A percentile compares a stretch with the other conserved stretches of the same genome.
Evolutionary conservation across 2,888 invertebrate species (phyloP).

Genomic region (Volucella inflata): DNA sequence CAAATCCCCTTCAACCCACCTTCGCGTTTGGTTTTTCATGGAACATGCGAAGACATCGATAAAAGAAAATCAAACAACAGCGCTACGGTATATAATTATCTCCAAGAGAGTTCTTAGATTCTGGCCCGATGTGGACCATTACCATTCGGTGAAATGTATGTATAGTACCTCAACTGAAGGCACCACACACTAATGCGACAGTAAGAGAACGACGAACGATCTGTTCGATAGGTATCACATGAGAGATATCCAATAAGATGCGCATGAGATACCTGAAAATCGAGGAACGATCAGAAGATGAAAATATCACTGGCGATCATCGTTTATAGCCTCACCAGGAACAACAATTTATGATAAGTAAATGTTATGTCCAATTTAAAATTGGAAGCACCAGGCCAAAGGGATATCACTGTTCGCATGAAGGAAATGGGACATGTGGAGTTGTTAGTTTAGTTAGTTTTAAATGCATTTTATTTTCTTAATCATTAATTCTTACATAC

Average conservation of each 20-base stretch:
- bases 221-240: slow-evolving; percentile 64
- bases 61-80: slow-evolving; percentile 62
- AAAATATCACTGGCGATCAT: slow-evolving; percentile 68
- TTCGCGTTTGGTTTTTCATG: slow-evolving; percentile 5
- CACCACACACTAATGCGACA: slow-evolving; percentile 25
- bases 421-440: slow-evolving; percentile 45
- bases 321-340: slow-evolving; percentile 70
- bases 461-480: too few species aligned
- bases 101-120: slow-evolving; percentile 41
- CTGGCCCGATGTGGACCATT: slow-evolving; percentile 58
- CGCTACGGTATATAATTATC: slow-evolving; percentile 66
- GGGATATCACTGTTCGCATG: slow-evolving; percentile 51
- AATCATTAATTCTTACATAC: too few species aligned
- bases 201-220: slow-evolving; percentile 53
- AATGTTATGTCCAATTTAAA: slow-evolving; percentile 76
- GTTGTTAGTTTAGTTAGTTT: too few species aligned
- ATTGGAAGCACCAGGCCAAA: slow-evolving; percentile 70
- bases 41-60: slow-evolving; percentile 66
- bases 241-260: slow-evolving; percentile 43
- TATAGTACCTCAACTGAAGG: not conserved
- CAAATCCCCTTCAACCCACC: slow-evolving; percentile 10
- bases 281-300: slow-evolving; percentile 47
- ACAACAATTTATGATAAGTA: slow-evolving; percentile 76
- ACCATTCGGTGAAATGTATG: slow-evolving; percentile 38
- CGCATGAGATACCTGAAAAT: slow-evolving; percentile 35